Base-by-base conservation (phyloP, 2,888 invertebrate species). In the Cosmorhoe ocellata region DNA sequence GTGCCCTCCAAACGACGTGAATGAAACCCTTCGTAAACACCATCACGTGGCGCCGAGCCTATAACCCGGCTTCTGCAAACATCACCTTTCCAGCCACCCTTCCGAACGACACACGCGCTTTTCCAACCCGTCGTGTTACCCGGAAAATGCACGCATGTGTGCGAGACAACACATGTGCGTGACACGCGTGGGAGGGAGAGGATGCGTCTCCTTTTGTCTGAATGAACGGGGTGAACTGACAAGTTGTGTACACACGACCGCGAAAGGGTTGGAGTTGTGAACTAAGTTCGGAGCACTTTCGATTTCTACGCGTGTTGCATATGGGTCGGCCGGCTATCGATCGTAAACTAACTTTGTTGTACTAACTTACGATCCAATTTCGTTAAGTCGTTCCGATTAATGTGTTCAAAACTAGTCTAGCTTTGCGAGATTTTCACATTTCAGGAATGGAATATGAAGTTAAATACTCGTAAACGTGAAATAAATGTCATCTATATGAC, bases 281-380 rank as follows among this genome's bases (percentile, higher is more conserved):
- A 84, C 81, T 70, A 81, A 80, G 74, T 79, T 80, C 72, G 55
- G 56, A 67, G 65, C 69, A 78, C 85, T 88, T 87, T 90, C 89
- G 82, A 76, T 88, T 85, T 88, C 86, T 63, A 81, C 72, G 76
- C 81, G 79, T 76, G 79, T 72, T 81, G 78, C 87, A 88, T 88
- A 81, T 85, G 85, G 82, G 82, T 76, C 80, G 78, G 64, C 57
- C 56, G 59, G 61, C 69, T 69, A 85, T 88, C 85, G 87, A 86
- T 85, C 75, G 71, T 53, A 61, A 74, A 74, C 70, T 77, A 69
- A 74, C 67, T 78, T 80, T 67, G 68, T 63, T 65, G 60, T 60
- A 62, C 49, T 48, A 54, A 60, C 51, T 61, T 52, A 54, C 50
- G 48, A 53, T 55, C 64, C 66, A 64, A 69, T 71, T 75, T 69